A percentile compares a stretch with the other conserved stretches of the same genome.
These are phyloP conservation scores for Stratiomys singularior DNA, from an alignment of 2,888 invertebrate genomes.

Conservation along the genomic window DNA sequence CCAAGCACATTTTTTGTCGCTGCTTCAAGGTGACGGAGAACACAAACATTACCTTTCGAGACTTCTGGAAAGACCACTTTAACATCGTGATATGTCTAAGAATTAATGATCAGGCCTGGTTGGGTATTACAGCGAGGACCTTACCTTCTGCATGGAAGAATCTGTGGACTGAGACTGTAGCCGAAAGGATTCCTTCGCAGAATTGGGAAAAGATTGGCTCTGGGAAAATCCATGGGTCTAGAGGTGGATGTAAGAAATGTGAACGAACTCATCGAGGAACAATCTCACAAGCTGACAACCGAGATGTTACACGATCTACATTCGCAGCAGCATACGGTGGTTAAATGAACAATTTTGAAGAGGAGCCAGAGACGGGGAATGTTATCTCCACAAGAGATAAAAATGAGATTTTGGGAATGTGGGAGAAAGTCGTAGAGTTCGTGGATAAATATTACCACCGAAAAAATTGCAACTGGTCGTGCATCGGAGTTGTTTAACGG, in stretches of 20 bases:
- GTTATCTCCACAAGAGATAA: slow-evolving; percentile 29
- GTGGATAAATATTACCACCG: slow-evolving; percentile 16
- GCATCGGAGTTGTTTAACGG: no score
- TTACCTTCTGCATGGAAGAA: slow-evolving; percentile 1
- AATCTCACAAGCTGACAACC: slow-evolving; percentile 16
- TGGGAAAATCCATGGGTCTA: not conserved
- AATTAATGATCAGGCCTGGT: not conserved
- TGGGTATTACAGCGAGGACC: no score
- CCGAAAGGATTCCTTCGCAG: slow-evolving; percentile 12
- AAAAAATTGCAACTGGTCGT: slow-evolving; percentile 4
- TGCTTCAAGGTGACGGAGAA: no score
- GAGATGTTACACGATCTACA: slow-evolving; percentile 2
- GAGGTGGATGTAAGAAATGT: not conserved
- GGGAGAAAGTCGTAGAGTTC: no score
- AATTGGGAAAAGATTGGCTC: not conserved
- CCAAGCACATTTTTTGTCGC: not conserved
- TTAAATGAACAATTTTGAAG: not conserved
- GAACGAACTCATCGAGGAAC: no score
- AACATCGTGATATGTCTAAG: no score
- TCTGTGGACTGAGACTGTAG: not conserved
- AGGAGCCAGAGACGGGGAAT: slow-evolving; percentile 24
- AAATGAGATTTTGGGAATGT: slow-evolving; percentile 38
- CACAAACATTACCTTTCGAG: no score
- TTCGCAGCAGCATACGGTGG: not conserved
- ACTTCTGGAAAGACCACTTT: no score